phyloP scores from a whole-genome alignment of 2,888 invertebrate genomes.

The Subacronicta megacephala region DNA sequence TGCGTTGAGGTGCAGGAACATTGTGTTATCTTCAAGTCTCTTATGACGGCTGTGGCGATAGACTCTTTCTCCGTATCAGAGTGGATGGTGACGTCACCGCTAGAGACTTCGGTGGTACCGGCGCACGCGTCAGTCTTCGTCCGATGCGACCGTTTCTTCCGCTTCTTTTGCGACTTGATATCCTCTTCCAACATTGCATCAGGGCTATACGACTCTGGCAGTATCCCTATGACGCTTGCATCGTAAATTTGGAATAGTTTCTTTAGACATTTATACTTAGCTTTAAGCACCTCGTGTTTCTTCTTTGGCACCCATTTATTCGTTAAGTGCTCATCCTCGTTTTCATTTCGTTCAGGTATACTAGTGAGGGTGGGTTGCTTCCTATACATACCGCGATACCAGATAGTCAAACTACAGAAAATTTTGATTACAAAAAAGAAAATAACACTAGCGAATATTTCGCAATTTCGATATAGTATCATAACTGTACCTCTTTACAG shows the following conservation, averaged over 20 bases:
- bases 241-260: conserved; percentile 85
- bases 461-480: conserved; percentile 78
- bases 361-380: conserved; percentile 68
- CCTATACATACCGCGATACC: conserved; percentile 64
- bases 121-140: conserved; percentile 79
- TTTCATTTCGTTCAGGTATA: conserved; percentile 76
- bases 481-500: conserved; percentile 69
- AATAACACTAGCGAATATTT: conserved; percentile 70
- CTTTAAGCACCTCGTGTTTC: conserved; percentile 83
- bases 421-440: conserved; percentile 75
- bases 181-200: conserved; percentile 49
- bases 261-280: conserved; percentile 84
- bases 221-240: conserved; percentile 77
- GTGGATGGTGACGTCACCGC: conserved; percentile 60
- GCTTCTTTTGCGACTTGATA: conserved; percentile 44
- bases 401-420: conserved; percentile 59
- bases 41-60: conserved; percentile 64
- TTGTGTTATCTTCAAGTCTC: conserved; percentile 67
- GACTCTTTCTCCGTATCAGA: conserved; percentile 54
- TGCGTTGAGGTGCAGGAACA: conserved; percentile 64
- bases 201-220: conserved; percentile 66
- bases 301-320: conserved; percentile 85
- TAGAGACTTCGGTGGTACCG: conserved; percentile 70
- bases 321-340: conserved; percentile 63
- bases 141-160: conserved; percentile 72